These are phyloP conservation scores for Lampropteryx suffumata DNA, from an alignment of 2,888 invertebrate species.

Conservation along the genomic window DNA sequence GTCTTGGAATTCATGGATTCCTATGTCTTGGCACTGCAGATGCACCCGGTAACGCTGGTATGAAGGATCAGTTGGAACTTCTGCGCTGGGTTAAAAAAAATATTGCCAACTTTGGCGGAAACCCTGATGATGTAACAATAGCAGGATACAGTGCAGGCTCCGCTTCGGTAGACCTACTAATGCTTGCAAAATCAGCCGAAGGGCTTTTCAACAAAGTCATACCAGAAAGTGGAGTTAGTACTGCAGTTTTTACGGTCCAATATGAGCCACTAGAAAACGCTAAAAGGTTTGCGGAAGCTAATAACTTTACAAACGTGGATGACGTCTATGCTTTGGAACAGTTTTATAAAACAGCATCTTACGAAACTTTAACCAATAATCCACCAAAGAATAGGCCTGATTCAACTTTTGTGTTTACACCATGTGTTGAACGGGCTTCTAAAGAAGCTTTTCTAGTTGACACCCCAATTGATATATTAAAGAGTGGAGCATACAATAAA, in stretches of 20 bases:
- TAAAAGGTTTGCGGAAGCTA: constrained; percentile 44
- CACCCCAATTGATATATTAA: constrained; percentile 47
- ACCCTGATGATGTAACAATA: constrained; percentile 60
- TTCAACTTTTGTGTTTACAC: constrained; percentile 35
- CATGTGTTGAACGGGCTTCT: constrained; percentile 38
- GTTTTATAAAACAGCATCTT: constrained; percentile 51
- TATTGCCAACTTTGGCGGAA: constrained; percentile 58
- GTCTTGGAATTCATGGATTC: constrained; percentile 54
- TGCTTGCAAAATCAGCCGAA: constrained; percentile 49
- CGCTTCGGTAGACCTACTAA: constrained; percentile 51
- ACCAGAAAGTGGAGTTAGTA: constrained; percentile 51
- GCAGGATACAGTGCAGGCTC: constrained; percentile 58
- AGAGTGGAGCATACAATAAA: constrained; percentile 41
- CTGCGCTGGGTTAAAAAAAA: constrained; percentile 57
- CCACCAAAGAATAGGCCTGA: constrained; percentile 17
- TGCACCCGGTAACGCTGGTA: constrained; percentile 62
- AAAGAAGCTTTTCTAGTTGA: constrained; percentile 44
- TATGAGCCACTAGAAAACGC: constrained; percentile 53
- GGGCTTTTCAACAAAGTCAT: constrained; percentile 59
- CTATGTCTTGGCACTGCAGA: constrained; percentile 59
- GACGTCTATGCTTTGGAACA: constrained; percentile 49
- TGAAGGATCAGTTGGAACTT: constrained; percentile 63
- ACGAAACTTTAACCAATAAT: constrained; percentile 37
- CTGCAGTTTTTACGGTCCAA: constrained; percentile 46
- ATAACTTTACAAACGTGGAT: constrained; percentile 45